Percentiles rank a stretch among this genome's conserved stretches.
Conservation (phyloP, 2,113 vertebrate genomes). For the Neofelis nebulosa region DNA sequence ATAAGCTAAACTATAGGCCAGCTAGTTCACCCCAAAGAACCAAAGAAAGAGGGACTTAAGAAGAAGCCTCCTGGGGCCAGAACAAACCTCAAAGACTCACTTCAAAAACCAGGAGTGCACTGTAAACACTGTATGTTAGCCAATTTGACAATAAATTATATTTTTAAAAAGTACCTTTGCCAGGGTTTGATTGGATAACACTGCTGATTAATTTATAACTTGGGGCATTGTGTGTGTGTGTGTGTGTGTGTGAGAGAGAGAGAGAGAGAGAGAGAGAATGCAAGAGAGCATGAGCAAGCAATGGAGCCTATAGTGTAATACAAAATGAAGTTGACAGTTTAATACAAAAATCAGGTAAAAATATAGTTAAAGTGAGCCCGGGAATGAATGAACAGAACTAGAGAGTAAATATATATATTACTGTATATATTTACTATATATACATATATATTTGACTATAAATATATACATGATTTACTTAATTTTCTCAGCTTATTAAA, state of each 20-base stretch:
- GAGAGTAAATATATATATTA: not conserved
- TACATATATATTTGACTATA: not conserved
- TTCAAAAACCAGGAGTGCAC: too few species aligned
- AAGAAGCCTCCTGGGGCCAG: not conserved
- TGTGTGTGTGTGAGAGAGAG: too few species aligned
- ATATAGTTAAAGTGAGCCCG: not conserved
- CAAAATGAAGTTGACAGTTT: not conserved
- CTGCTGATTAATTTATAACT: not conserved
- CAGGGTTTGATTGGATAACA: not conserved
- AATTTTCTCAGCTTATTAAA: not conserved
- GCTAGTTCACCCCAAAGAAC: not conserved
- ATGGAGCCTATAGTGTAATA: not conserved
- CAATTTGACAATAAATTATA: too few species aligned
- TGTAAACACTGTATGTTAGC: too few species aligned
- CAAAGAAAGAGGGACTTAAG: not conserved
- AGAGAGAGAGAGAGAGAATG: too few species aligned
- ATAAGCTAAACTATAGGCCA: not conserved
- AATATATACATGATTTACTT: too few species aligned
- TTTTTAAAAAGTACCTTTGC: not conserved
- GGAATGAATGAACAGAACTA: not conserved
- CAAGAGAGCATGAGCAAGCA: too few species aligned
- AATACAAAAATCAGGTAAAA: not conserved
- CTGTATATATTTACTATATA: too few species aligned
- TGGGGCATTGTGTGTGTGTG: not conserved
- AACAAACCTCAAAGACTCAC: not conserved